Percentiles rank a stretch among this genome's conserved stretches.
Evolutionary conservation across 1,140 invertebrate species (phyloP).

Genomic region (Chymomyza costata): DNA sequence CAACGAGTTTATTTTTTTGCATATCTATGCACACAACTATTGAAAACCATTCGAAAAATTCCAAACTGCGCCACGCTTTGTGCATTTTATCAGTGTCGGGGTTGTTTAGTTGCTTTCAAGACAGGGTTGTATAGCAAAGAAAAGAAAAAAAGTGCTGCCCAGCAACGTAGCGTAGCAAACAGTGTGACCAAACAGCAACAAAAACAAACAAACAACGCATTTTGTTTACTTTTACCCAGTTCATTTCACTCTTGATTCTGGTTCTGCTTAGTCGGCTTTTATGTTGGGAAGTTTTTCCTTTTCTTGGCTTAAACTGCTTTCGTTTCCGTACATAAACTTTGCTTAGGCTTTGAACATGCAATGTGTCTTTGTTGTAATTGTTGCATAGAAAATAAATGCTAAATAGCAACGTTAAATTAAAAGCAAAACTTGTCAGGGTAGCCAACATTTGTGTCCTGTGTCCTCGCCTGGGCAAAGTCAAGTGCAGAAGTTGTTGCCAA

Average conservation of each 20-base stretch:
- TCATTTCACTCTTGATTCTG: constrained; percentile 22
- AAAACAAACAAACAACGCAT: constrained; percentile 22
- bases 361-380: constrained; percentile 34
- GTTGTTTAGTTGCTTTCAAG: no score
- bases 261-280: constrained; percentile 49
- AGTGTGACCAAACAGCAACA: constrained; percentile 11
- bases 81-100: no score
- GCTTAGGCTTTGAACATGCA: no score
- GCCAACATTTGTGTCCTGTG: background rate
- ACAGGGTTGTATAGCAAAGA: no score
- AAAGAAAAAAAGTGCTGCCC: no score
- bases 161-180: constrained; percentile 38
- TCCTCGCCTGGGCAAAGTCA: constrained; percentile 42
- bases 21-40: no score
- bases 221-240: constrained; percentile 57
- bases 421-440: constrained; percentile 54
- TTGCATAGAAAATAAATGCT: constrained; percentile 15
- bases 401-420: constrained; percentile 30
- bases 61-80: no score
- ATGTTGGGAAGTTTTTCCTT: constrained; percentile 50
- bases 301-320: constrained; percentile 31
- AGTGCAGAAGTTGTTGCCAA: constrained; percentile 40
- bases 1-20: no score
- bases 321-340: no score
- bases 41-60: no score